phyloP scores from a whole-genome alignment of 2,797 vertebrate genomes.

The Huso huso region DNA sequence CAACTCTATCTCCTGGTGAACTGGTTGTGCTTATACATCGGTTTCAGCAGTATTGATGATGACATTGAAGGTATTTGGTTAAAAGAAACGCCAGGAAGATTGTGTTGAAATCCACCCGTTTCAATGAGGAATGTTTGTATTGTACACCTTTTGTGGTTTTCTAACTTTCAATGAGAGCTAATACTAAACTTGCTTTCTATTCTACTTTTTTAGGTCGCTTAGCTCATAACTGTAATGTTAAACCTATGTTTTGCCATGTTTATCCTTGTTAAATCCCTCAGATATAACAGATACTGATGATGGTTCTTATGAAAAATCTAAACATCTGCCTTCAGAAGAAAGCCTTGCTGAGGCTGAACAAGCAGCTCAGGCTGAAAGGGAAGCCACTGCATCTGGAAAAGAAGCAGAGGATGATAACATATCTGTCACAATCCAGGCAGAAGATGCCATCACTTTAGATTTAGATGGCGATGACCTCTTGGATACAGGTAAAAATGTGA shows the following conservation, averaged over 20 bases:
- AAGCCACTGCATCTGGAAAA: constrained; percentile 80
- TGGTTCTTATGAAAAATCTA: constrained; percentile 97
- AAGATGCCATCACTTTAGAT: constrained; percentile 99
- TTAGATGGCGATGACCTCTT: constrained; percentile 99
- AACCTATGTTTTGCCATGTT: constrained; percentile 75
- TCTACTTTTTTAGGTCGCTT: constrained; percentile 87
- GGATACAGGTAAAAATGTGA: constrained; percentile 99
- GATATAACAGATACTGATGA: constrained; percentile 99
- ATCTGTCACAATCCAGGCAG: constrained; percentile 97
- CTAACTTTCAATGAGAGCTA: constrained; percentile 87
- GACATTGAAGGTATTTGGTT: constrained; percentile 15
- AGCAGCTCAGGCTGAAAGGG: constrained; percentile 76
- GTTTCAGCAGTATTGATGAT: constrained; percentile 24
- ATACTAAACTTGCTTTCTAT: constrained; percentile 93
- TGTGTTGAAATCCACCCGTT: constrained; percentile 44
- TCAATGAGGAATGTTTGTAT: constrained; percentile 84
- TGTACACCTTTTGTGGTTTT: constrained; percentile 86
- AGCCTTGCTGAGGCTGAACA: constrained; percentile 71
- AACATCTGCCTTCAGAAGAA: constrained; percentile 87
- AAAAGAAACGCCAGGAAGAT: constrained; percentile 60
- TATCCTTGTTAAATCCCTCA: constrained; percentile 99
- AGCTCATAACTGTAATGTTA: constrained; percentile 54
- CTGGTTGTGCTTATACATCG: constrained; percentile 22
- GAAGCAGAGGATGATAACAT: constrained; percentile 97
- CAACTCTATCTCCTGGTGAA: constrained; percentile 2